Evolutionary conservation across 1,140 invertebrate species (phyloP), one percentile per base, ranked within the genome.

Genomic region (Zaprionus capensis): DNA sequence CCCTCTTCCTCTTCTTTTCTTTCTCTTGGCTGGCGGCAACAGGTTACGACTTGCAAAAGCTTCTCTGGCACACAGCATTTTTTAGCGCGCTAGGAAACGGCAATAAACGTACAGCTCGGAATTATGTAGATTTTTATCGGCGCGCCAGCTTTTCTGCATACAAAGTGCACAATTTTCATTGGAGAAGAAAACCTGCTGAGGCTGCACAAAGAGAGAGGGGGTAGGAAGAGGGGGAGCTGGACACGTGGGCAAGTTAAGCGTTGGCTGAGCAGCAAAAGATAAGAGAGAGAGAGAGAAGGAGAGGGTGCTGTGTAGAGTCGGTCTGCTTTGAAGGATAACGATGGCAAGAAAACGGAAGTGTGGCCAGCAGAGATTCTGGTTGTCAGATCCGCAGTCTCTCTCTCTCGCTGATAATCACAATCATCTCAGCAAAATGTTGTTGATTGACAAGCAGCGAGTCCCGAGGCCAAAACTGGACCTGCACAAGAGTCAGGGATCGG

Each of bases 41-140:
- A 74, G 71, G 71, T 74, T 74, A 69, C 49, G 20, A 44, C 22
- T 41, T 53, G 44, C 41, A 6, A 53, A 22, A n/a, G 22, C 71
- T 46, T 36, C 41, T 20, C 41, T 26, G 56, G 28, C 36, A 28
- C 28, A 28, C 11, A 20, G 73, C 61, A 64, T 76, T 64, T 63
- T 71, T 68, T 53, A 68, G 24, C 71, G 68, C 68, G 65, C 73
- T 90, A 88, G 85, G 85, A 85, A 88, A 85, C 64, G 78, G 81
- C 84, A 90, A 88, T 90, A 85, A 90, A 81, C 81, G 75, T 85
- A 76, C 78, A 80, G 70, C 82, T 85, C 63, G 80, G 71, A 88
- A 90, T 88, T 88, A 85, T 88, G 84, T 80, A 90, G 84, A 88
- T 88, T 88, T 88, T 80, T 90, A 88, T 90, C 81, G 81, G 78